Conservation (phyloP, 2,888 invertebrate genomes). For the Meghimatium bilineatum region DNA sequence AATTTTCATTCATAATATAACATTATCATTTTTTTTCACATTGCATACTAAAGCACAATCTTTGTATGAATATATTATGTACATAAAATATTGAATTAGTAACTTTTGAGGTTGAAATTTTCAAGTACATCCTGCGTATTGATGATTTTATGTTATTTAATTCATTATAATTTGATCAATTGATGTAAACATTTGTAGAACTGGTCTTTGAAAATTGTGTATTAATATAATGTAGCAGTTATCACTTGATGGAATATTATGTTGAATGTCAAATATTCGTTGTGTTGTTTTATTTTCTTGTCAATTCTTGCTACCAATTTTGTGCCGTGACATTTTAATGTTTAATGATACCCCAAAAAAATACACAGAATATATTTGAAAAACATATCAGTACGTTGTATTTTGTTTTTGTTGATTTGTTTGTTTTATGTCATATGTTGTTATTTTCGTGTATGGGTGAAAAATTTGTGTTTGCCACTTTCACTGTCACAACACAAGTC, state of each 20-base stretch:
- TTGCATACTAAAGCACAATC: too few species aligned
- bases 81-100: constrained; percentile 14
- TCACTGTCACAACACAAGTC: too few species aligned
- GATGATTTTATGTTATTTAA: not conserved
- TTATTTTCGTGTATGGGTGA: too few species aligned
- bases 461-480: too few species aligned
- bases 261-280: constrained; percentile 4
- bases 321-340: constrained; percentile 40
- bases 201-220: too few species aligned
- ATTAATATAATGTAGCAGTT: too few species aligned
- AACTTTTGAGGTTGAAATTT: not conserved
- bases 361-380: constrained; percentile 7
- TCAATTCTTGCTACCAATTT: constrained; percentile 33
- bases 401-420: too few species aligned
- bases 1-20: too few species aligned
- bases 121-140: not conserved
- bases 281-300: constrained; percentile 26
- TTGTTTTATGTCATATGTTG: too few species aligned
- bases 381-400: too few species aligned
- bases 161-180: not conserved
- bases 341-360: constrained; percentile 28
- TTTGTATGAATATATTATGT: constrained; percentile 12
- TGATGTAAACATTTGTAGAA: constrained; percentile 6
- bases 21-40: too few species aligned
- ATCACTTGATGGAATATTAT: constrained; percentile 23